Conservation (phyloP, 2,797 vertebrate species). For the Rhabdophis nuchalis region DNA sequence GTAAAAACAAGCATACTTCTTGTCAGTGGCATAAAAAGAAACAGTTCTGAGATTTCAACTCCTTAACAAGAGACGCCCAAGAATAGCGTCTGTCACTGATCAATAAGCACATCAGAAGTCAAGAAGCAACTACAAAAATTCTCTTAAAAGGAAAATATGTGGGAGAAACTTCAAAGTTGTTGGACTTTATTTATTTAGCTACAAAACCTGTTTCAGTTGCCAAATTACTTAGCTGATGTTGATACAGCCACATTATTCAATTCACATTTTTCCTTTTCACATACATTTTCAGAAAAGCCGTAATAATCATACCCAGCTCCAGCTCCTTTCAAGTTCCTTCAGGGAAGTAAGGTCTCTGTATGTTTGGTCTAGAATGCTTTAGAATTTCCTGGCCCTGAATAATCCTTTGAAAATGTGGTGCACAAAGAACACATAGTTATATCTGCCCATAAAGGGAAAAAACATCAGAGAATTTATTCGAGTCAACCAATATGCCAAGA, state of each 20-base stretch:
- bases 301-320: not conserved
- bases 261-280: not conserved
- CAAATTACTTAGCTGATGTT: not conserved
- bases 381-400: not conserved
- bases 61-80: conserved; percentile 37
- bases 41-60: conserved; percentile 52
- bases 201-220: not conserved
- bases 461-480: not conserved
- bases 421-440: not conserved
- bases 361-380: not conserved
- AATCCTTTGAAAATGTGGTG: not conserved
- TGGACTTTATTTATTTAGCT: not conserved
- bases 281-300: not conserved
- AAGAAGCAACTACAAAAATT: not conserved
- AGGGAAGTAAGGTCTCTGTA: not conserved
- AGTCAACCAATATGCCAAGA: not conserved
- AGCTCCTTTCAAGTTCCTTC: not conserved
- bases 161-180: not conserved
- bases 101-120: conserved; percentile 18
- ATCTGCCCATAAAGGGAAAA: not conserved
- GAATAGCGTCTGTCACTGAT: conserved; percentile 32
- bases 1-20: conserved; percentile 62
- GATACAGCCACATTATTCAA: not conserved
- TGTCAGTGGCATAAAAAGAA: conserved; percentile 22
- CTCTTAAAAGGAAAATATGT: not conserved